Base-by-base conservation (phyloP, 2,888 invertebrate genomes). In the Lochmaea crataegi region DNA sequence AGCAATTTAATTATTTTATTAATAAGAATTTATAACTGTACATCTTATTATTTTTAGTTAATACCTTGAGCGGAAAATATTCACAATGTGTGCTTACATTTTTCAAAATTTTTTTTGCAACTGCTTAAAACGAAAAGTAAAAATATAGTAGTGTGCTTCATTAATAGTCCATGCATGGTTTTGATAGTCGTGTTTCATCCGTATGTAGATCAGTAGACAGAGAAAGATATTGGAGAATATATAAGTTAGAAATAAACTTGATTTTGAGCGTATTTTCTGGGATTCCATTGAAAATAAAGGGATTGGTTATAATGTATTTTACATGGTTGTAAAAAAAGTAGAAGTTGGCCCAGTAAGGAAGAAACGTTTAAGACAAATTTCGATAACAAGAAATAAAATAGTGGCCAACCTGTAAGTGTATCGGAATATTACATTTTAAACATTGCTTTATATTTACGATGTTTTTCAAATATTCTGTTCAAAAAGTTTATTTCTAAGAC, bases 71-170 rank as follows among this genome's bases (percentile, higher is more conserved):
- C 51, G 48, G 38, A 42, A 51, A 42, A 63, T 63, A 42, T 48
- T 45, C 26, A 60, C 68, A 60, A 42, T 42, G 51, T 69, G 63
- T 63, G 69, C 69, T 63, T 61, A 63, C 12, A 69, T 69, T 69
- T 67, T 41, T 38, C 18, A 32, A 53, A 5, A 56, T 26, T 65
- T 53, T 38, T 5, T 69, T 60, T 69, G 69, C 69, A 48, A 58
- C 32, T 38, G 69, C 69, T 63, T 69, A 56, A 69, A 18, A 63
- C 18, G 12, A 69, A 18, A 42, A 32, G 58, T 42, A 32, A 69
- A 18, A 42, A 32, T 45, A 68, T 6, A 22, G 69, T 69, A 69
- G 69, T 69, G 60, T 32, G 69, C 69, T 69, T 69, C 14, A 63
- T 63, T 63, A 63, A 63, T 69, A 63, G 63, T 42, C 16, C 53